phyloP scores from a whole-genome alignment of 2,113 vertebrate species.

The Polyodon spathula region DNA sequence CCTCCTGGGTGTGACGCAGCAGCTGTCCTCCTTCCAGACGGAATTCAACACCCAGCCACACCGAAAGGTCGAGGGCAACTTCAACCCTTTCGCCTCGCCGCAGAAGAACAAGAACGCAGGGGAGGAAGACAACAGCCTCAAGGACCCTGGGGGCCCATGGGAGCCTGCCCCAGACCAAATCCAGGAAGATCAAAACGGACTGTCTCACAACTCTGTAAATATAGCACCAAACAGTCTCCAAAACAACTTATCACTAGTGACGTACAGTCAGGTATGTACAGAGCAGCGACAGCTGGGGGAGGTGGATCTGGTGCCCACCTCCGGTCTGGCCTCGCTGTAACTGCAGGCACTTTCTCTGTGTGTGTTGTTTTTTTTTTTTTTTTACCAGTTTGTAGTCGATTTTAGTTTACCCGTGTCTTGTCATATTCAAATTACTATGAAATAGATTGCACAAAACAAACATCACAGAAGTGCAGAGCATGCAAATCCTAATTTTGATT shows the following conservation, averaged over 20 bases:
- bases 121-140: constrained; percentile 72
- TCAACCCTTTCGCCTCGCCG: constrained; percentile 97
- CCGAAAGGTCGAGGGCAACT: constrained; percentile 90
- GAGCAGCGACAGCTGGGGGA: neutral
- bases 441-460: too few relatives aligned
- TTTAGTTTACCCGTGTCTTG: too few relatives aligned
- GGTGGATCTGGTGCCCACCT: too few relatives aligned
- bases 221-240: constrained; percentile 89
- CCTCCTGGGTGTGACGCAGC: constrained; percentile 95
- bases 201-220: constrained; percentile 96
- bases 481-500: too few relatives aligned
- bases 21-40: constrained; percentile 95
- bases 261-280: constrained; percentile 89
- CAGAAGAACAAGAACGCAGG: constrained; percentile 94
- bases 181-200: constrained; percentile 94
- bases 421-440: too few relatives aligned
- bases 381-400: too few relatives aligned
- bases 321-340: too few relatives aligned
- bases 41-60: constrained; percentile 98
- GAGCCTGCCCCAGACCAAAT: constrained; percentile 81
- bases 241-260: constrained; percentile 93
- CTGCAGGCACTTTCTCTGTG: too few relatives aligned
- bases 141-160: constrained; percentile 83
- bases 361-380: too few relatives aligned
- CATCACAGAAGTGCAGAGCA: too few relatives aligned